A percentile compares a stretch with the other conserved stretches of the same genome.
Conservation (phyloP, 2,888 invertebrate species). For the Temnothorax unifasciatus region DNA sequence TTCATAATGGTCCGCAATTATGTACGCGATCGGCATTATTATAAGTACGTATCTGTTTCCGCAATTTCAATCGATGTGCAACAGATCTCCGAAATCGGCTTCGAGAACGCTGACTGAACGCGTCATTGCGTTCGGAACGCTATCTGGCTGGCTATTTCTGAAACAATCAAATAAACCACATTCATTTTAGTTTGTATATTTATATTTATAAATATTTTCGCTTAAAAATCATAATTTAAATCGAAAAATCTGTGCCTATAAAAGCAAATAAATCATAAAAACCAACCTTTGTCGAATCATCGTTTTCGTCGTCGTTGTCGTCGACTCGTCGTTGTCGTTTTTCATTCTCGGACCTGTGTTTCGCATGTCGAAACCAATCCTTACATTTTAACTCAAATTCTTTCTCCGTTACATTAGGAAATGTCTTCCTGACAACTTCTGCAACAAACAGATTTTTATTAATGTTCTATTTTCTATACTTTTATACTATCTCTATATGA, state of each 20-base stretch:
- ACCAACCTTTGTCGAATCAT: background rate
- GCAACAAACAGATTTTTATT: constrained; percentile 7
- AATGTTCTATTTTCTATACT: background rate
- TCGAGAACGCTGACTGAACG: constrained; percentile 13
- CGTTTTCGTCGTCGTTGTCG: no score
- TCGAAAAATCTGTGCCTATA: no score
- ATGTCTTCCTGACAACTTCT: constrained; percentile 10
- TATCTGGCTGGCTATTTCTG: no score
- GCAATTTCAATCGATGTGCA: background rate
- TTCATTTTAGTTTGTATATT: no score
- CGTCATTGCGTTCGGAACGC: constrained; percentile 6
- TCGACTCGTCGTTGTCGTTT: background rate
- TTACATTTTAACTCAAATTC: background rate
- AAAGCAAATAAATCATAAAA: no score
- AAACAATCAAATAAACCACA: no score
- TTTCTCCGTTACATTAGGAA: background rate
- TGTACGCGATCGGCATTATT: constrained; percentile 17
- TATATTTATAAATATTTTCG: no score
- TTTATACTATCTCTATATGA: background rate
- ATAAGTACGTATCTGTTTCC: constrained; percentile 47
- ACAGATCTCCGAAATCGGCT: background rate
- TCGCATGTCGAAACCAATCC: background rate
- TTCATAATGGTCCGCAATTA: background rate
- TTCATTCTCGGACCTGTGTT: background rate
- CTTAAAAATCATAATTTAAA: no score